These are phyloP conservation scores for Cephalopterus ornatus DNA, from an alignment of 2,113 vertebrate species.

Conservation along the genomic window DNA sequence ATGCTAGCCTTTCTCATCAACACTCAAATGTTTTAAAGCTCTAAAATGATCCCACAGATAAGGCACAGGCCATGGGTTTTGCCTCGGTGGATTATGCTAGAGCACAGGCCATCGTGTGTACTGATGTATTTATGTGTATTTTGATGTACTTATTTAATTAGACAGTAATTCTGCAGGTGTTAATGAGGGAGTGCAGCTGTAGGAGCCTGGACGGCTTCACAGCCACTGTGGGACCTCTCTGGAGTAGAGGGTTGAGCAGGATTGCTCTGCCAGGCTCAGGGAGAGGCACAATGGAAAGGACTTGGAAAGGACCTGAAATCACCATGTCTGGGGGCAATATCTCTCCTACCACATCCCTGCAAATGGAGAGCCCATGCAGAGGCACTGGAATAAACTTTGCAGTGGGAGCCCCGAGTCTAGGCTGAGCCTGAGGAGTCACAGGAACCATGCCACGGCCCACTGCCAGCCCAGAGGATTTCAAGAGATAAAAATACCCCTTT, in stretches of 20 bases:
- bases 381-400: neutral
- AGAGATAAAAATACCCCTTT: neutral
- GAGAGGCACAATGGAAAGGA: neutral
- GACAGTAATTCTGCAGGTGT: neutral
- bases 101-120: neutral
- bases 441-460: neutral
- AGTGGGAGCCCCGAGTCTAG: neutral
- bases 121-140: neutral
- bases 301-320: neutral
- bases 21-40: neutral
- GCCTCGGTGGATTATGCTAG: fast-evolving
- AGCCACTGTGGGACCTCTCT: neutral
- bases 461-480: neutral
- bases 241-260: fast-evolving
- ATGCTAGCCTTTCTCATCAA: neutral
- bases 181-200: neutral
- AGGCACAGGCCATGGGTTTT: fast-evolving
- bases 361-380: fast-evolving
- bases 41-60: no score
- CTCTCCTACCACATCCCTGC: fast-evolving
- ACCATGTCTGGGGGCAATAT: fast-evolving
- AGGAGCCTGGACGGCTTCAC: neutral
- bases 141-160: neutral
- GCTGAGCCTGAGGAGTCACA: neutral
- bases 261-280: neutral